Evolutionary conservation across 64 coral and sea anemone species (phyloP), one percentile per base, ranked within the genome.

Genomic region (Cladopsammia gracilis): DNA sequence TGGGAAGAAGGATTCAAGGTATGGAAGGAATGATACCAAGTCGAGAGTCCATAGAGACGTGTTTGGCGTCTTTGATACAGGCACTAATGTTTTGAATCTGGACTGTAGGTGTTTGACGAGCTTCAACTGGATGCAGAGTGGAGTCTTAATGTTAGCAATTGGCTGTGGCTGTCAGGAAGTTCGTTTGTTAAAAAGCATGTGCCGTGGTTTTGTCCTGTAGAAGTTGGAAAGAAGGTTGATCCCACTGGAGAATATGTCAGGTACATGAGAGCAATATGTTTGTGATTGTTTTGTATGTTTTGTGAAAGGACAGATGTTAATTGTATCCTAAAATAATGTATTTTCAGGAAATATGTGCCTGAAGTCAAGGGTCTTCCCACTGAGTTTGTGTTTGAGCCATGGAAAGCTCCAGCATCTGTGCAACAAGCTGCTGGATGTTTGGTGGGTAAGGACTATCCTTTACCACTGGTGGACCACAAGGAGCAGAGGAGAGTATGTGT

Each of bases 1-100:
- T 98, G 96, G 96, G 96, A 98, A 64, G 96, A 98, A 73, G 96
- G 96, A 61, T 89, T 86, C 13, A 98, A 98, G 88, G 96, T 77
- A 77, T 12, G 72, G 47, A 75, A 48, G 12, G 43, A 75, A 16
- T 48, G 19, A 18, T 3, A 48, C 4, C 47, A 48, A 75, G 47
- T 15, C 96, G 3, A 91, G 92, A 83, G 81, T 98, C 70, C 87
- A 98, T 5, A 19, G 18, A 6, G 5, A 56, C 2, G 53, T 7
- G 7, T 12, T 56, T 56, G 53, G 7, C 12, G 19, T 18, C 9
- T 64, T 64, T 64, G 5, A 64, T 12, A 5, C 10, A 45, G 70
- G 9, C 14, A 8, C 70, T 72, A 72, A 72, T 11, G 0, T 43
- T 12, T 50, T 48, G 5, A 50, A 44, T 49, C 9, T 58, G 10